These are phyloP conservation scores for Tiliacea aurago DNA, from an alignment of 2,888 invertebrate genomes.

Conservation along the genomic window DNA sequence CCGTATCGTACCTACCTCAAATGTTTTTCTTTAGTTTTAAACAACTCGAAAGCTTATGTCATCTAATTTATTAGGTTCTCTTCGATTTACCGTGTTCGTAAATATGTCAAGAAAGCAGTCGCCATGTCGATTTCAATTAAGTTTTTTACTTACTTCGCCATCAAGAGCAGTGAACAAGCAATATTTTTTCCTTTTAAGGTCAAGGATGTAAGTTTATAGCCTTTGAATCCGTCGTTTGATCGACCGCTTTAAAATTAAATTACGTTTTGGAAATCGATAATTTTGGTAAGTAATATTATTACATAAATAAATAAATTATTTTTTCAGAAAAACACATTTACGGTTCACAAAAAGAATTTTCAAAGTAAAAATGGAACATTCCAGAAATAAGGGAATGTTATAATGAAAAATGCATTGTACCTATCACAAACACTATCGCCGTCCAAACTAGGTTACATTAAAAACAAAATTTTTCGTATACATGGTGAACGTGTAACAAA, in stretches of 20 bases:
- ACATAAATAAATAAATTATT: no score
- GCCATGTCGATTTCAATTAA: constrained; percentile 50
- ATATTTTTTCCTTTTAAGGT: constrained; percentile 43
- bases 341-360: no score
- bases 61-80: constrained; percentile 41
- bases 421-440: no score
- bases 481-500: no score
- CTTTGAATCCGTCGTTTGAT: constrained; percentile 23
- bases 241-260: constrained; percentile 19
- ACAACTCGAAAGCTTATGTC: constrained; percentile 13
- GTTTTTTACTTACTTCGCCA: constrained; percentile 52
- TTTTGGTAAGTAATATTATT: neutral
- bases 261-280: neutral
- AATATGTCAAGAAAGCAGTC: constrained; percentile 54
- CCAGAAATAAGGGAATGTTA: no score
- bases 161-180: constrained; percentile 48
- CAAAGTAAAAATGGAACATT: no score
- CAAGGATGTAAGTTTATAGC: constrained; percentile 27
- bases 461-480: no score
- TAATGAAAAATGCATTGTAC: no score
- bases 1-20: neutral
- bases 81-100: constrained; percentile 55
- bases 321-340: no score
- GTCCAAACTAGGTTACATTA: no score
- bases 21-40: neutral